A percentile compares a stretch with the other conserved stretches of the same genome.
Evolutionary conservation across 1,140 invertebrate genomes (phyloP).

Genomic region (Bombus turneri): DNA sequence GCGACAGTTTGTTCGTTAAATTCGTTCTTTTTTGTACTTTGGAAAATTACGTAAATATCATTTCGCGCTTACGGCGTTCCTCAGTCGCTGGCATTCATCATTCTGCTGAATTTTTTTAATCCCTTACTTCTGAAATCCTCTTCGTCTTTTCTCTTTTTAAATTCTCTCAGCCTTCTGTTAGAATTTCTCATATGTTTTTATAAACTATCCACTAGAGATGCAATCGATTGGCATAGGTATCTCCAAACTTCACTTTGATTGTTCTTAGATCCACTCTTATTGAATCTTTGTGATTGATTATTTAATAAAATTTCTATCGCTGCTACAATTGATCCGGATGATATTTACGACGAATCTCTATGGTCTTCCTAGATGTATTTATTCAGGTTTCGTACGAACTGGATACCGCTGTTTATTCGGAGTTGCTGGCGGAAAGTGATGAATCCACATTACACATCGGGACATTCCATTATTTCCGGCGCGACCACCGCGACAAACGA

Average conservation of each 20-base stretch:
- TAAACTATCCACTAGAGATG: background rate
- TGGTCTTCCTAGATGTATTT: background rate
- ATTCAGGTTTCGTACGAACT: background rate
- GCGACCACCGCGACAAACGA: constrained; percentile 50
- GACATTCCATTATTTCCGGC: constrained; percentile 57
- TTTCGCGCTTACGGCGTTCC: background rate
- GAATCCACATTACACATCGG: constrained; percentile 51
- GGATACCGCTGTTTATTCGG: background rate
- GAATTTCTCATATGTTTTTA: background rate
- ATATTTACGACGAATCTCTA: background rate
- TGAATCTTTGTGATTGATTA: no score
- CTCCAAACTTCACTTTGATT: background rate
- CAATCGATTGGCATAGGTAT: background rate
- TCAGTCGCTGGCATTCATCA: background rate
- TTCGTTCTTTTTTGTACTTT: background rate
- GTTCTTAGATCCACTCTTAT: background rate
- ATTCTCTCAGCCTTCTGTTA: background rate
- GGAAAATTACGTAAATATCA: constrained; percentile 2
- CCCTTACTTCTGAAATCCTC: background rate
- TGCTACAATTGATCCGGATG: background rate
- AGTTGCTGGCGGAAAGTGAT: constrained; percentile 23
- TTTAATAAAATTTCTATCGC: background rate
- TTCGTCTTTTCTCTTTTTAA: background rate
- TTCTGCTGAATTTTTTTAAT: background rate
- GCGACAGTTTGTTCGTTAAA: background rate